These are phyloP conservation scores for Thalpophila matura DNA, from an alignment of 2,888 invertebrate genomes.

Conservation along the genomic window DNA sequence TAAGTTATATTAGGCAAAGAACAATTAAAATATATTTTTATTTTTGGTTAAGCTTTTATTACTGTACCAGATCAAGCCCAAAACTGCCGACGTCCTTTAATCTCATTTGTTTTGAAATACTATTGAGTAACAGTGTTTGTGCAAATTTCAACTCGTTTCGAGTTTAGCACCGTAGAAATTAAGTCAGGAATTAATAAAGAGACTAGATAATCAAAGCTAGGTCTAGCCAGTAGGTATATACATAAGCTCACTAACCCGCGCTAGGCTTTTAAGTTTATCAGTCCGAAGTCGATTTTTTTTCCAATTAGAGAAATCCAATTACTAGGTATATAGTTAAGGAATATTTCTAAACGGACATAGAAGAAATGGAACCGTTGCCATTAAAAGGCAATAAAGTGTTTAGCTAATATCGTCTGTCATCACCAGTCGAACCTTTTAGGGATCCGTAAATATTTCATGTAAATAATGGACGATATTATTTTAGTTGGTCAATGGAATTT, in stretches of 20 bases:
- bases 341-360: no score
- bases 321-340: no score
- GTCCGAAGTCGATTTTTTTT: background rate
- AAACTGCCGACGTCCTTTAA: no score
- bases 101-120: no score
- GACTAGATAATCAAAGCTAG: background rate
- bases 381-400: background rate
- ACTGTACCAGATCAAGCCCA: no score
- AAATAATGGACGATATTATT: conserved; percentile 34
- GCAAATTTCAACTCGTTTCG: conserved; percentile 8
- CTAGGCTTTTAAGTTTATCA: no score
- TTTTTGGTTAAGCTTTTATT: no score
- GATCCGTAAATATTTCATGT: conserved; percentile 15
- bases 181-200: background rate
- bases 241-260: no score
- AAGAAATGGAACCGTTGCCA: background rate
- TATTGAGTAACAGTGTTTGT: conserved; percentile 8
- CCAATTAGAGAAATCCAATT: no score
- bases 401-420: background rate
- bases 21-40: no score
- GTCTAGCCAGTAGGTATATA: no score
- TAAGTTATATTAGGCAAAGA: no score
- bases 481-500: conserved; percentile 24
- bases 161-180: conserved; percentile 15
- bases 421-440: conserved; percentile 10